Conservation (phyloP, 1,140 invertebrate species). For the Camponotus pennsylvanicus region DNA sequence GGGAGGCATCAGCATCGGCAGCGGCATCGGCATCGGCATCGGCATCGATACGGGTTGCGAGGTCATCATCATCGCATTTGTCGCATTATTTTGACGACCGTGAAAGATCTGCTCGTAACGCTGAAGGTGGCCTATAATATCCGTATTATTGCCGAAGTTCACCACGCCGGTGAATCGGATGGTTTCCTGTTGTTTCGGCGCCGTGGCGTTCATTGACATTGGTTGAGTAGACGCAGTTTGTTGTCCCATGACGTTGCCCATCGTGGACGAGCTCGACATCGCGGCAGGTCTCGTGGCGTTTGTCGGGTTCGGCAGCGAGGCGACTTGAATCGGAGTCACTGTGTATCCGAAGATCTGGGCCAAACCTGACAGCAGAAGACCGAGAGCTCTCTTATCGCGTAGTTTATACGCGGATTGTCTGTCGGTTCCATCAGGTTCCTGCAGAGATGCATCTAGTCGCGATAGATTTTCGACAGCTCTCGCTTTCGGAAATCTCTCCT, state of each 20-base stretch:
- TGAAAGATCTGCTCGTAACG: conserved; percentile 84
- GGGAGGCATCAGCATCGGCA: background rate
- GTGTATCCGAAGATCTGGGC: conserved; percentile 82
- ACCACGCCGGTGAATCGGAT: conserved; percentile 83
- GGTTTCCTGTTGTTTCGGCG: conserved; percentile 76
- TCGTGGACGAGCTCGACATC: background rate
- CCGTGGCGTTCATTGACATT: background rate
- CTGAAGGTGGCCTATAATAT: conserved; percentile 79
- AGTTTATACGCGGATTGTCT: conserved; percentile 53
- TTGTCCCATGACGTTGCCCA: background rate
- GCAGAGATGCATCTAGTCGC: background rate
- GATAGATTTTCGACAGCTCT: background rate
- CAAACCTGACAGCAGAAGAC: conserved; percentile 81
- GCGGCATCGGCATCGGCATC: background rate
- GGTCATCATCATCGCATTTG: background rate
- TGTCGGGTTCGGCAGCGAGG: conserved; percentile 77
- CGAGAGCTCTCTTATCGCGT: conserved; percentile 82
- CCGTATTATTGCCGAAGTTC: conserved; percentile 83
- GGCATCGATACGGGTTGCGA: conserved; percentile 36
- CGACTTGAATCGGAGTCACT: conserved; percentile 78
- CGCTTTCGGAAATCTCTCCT: background rate
- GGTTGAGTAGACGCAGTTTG: conserved; percentile 6
- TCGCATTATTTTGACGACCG: conserved; percentile 39
- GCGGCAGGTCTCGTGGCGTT: conserved; percentile 34
- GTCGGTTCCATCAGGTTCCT: conserved; percentile 24